These are phyloP conservation scores for Mycteria americana DNA, from an alignment of 2,797 vertebrate genomes.

Conservation along the genomic window DNA sequence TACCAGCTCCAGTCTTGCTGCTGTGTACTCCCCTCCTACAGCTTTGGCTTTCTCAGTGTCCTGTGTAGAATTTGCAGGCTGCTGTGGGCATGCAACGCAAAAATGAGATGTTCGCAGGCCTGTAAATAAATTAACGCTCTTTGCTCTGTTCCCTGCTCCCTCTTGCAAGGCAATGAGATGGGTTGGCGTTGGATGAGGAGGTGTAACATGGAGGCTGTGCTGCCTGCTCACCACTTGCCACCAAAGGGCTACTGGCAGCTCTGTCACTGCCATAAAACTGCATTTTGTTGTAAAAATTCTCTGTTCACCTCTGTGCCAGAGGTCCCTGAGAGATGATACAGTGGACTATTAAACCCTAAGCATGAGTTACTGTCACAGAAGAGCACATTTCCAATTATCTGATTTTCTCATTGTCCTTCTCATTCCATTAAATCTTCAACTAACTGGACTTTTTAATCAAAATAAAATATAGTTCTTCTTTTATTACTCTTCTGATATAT, in stretches of 20 bases:
- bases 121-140: not conserved
- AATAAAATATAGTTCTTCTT: not conserved
- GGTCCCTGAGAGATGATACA: not conserved
- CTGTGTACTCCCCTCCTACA: not conserved
- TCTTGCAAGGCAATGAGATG: not conserved
- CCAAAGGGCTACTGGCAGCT: not conserved
- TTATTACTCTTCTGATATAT: not conserved
- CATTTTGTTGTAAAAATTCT: not conserved
- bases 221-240: not conserved
- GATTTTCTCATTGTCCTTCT: not conserved
- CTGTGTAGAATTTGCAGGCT: not conserved
- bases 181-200: rapidly evolving
- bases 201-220: not conserved
- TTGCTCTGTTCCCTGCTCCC: not conserved
- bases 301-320: not conserved
- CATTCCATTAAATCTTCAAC: not conserved
- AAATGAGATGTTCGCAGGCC: not conserved
- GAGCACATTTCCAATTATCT: not conserved
- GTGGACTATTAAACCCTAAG: not conserved
- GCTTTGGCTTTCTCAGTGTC: not conserved
- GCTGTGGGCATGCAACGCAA: not conserved
- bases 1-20: not conserved
- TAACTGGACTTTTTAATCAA: not conserved
- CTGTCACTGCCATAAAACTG: not conserved
- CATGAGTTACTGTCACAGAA: not conserved